These are phyloP conservation scores for Chinchilla lanigera DNA, from an alignment of 2,113 vertebrate genomes.

Conservation along the genomic window DNA sequence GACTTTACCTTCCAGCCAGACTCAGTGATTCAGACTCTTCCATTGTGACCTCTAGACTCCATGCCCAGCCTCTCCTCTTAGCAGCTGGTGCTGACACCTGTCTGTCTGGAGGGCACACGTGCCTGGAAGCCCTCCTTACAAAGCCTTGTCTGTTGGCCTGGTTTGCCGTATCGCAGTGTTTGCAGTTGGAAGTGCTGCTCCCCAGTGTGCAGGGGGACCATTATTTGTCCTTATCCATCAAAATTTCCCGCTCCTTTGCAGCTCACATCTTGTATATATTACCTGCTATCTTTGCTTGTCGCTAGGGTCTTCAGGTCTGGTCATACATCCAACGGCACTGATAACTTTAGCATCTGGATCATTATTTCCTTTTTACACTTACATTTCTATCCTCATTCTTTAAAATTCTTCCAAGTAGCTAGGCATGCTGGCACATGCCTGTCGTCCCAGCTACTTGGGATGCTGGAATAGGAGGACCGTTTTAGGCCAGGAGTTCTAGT, in stretches of 20 bases:
- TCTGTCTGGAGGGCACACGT: background rate
- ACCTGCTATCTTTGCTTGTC: background rate
- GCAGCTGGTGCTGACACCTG: background rate
- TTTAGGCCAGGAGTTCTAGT: background rate
- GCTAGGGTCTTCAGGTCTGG: background rate
- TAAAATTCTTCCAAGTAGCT: background rate
- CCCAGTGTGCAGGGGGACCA: background rate
- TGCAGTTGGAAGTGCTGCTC: background rate
- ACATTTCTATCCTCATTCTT: background rate
- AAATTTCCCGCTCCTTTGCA: background rate
- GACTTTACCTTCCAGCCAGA: background rate
- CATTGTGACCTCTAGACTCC: background rate
- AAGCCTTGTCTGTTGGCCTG: background rate
- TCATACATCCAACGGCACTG: background rate
- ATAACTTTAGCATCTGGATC: background rate
- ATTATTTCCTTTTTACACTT: background rate
- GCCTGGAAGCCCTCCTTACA: background rate
- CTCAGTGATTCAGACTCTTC: background rate
- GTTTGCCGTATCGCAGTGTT: background rate
- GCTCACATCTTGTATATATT: background rate
- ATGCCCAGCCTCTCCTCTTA: background rate
- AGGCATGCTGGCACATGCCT: background rate
- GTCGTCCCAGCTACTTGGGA: background rate
- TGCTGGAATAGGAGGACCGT: background rate
- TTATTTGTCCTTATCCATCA: constrained; percentile 29